Conservation (phyloP, 2,113 vertebrate species). For the Pteruthius melanotis region DNA sequence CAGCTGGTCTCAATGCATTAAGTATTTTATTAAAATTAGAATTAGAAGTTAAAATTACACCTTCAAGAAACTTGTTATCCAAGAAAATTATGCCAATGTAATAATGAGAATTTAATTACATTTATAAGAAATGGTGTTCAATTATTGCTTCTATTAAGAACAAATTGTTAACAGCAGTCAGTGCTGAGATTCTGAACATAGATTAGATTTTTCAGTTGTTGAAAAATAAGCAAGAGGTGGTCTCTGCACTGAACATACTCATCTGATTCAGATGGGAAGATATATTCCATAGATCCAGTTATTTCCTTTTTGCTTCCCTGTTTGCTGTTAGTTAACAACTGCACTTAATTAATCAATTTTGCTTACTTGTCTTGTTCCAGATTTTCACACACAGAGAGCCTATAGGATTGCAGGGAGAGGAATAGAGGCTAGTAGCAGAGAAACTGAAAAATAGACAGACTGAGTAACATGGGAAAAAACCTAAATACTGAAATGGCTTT, state of each 20-base stretch:
- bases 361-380: not conserved
- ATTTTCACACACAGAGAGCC: not conserved
- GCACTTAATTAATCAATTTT: not conserved
- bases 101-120: slow-evolving; percentile 48
- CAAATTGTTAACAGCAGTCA: slow-evolving; percentile 34
- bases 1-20: not conserved
- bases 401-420: not conserved
- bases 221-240: not conserved
- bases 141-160: slow-evolving; percentile 46
- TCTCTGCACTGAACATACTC: not conserved
- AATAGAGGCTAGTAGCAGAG: not conserved
- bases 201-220: not conserved
- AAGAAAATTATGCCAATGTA: slow-evolving; percentile 28
- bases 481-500: not conserved
- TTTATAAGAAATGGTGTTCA: slow-evolving; percentile 44
- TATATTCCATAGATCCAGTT: not conserved
- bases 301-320: not conserved
- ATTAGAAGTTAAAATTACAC: slow-evolving; percentile 41
- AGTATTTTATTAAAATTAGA: slow-evolving; percentile 41
- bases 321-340: not conserved
- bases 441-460: not conserved
- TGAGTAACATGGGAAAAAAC: not conserved
- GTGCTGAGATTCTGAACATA: not conserved
- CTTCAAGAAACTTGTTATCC: slow-evolving; percentile 42
- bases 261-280: not conserved